Evolutionary conservation across 2,113 vertebrate genomes (phyloP).

Genomic region (human): GRCh38 chr2:46145001-46145500

Average conservation of each 20-base stretch:
- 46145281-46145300: too few species aligned
- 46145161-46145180: constrained; percentile 97
- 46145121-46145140: constrained; percentile 99
- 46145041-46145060: neutral
- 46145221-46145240: constrained; percentile 93
- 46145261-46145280: neutral
- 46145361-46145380: neutral
- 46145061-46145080: constrained; percentile 24
- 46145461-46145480: neutral
- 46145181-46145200: constrained; percentile 98
- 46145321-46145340: neutral
- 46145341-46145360: neutral
- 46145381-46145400: neutral
- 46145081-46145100: constrained; percentile 92
- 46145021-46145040: neutral
- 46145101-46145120: constrained; percentile 99
- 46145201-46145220: constrained; percentile 99
- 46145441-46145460: neutral
- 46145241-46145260: neutral
- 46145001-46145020: neutral
- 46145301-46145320: neutral
- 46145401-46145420: neutral
- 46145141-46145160: constrained; percentile 99
- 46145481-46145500: neutral
- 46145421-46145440: neutral